Conservation (phyloP, 2,797 vertebrate species). For the Sebastes matsubarae region DNA sequence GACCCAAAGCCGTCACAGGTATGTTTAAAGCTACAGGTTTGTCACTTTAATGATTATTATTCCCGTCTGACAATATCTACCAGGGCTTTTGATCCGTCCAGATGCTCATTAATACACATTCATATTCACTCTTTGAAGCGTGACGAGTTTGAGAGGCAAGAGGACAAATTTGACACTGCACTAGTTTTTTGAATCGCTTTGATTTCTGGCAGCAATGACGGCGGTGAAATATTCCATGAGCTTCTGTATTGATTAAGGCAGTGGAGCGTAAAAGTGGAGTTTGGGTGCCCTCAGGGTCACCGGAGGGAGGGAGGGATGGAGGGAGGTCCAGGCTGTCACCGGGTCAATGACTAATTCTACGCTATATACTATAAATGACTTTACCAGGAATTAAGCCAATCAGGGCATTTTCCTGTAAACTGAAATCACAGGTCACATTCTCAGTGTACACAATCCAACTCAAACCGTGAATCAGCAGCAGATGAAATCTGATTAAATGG, state of each 20-base stretch:
- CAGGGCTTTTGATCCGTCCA: background rate
- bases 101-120: constrained; percentile 10
- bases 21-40: background rate
- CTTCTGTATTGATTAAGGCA: background rate
- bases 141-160: background rate
- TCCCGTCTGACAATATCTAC: background rate
- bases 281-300: background rate
- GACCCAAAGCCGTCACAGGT: background rate
- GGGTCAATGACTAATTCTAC: background rate
- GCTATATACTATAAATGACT: background rate
- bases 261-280: background rate
- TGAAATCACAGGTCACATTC: background rate
- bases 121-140: background rate
- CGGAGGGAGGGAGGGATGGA: background rate
- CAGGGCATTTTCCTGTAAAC: background rate
- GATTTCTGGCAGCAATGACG: background rate
- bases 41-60: background rate
- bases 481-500: background rate
- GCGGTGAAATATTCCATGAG: background rate
- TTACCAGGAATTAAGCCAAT: background rate
- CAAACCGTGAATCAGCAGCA: constrained; percentile 1
- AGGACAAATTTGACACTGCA: background rate
- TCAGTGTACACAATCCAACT: background rate
- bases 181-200: background rate
- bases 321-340: background rate